A percentile compares a stretch with the other conserved stretches of the same genome.
Conservation (phyloP, 2,113 vertebrate genomes). For the Oncorhynchus nerka region DNA sequence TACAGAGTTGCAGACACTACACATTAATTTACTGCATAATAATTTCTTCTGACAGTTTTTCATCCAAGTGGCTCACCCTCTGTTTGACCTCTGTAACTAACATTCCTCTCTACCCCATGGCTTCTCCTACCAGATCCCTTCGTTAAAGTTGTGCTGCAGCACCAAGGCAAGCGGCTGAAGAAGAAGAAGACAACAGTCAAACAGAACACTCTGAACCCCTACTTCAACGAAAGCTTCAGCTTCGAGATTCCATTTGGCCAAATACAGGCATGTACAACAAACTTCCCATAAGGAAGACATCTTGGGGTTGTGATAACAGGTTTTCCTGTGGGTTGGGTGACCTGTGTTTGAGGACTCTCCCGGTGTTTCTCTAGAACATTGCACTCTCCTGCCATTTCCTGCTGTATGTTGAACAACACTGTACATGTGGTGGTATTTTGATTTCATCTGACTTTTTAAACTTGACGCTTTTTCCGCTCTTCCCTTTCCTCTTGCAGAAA, state of each 20-base stretch:
- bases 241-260: constrained; percentile 93
- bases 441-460: neutral
- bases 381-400: too few species aligned
- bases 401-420: too few species aligned
- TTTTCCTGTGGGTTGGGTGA: too few species aligned
- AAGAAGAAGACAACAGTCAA: constrained; percentile 94
- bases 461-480: constrained; percentile 4
- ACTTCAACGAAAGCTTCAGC: constrained; percentile 92
- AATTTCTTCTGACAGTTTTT: too few species aligned
- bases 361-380: too few species aligned
- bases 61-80: too few species aligned
- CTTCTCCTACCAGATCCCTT: constrained; percentile 66
- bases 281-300: too few species aligned
- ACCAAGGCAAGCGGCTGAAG: constrained; percentile 85
- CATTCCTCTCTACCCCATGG: neutral
- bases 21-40: too few species aligned
- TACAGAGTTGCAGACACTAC: too few species aligned
- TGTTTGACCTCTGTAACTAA: neutral
- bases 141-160: constrained; percentile 80
- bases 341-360: too few species aligned
- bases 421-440: too few species aligned
- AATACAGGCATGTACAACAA: constrained; percentile 77
- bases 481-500: constrained; percentile 62
- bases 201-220: constrained; percentile 91
- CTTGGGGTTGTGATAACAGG: too few species aligned